Percentiles rank a stretch among this genome's conserved stretches.
Conservation (phyloP, 2,113 vertebrate species). For the Sardina pilchardus region DNA sequence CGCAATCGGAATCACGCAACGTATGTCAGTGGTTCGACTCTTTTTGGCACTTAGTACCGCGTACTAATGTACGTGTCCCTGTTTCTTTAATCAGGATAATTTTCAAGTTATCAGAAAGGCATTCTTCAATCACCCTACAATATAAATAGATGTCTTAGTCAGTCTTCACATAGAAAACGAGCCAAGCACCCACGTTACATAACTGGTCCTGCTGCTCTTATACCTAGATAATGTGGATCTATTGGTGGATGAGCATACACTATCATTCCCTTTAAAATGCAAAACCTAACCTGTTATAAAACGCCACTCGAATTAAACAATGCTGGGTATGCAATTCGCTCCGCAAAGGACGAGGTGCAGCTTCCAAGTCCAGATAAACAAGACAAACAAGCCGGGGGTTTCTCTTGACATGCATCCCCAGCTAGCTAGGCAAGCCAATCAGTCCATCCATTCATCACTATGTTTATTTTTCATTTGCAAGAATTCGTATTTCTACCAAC, state of each 20-base stretch:
- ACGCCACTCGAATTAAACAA: not conserved
- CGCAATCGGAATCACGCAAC: not conserved
- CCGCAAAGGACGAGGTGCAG: not conserved
- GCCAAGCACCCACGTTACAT: not conserved
- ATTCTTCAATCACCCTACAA: not conserved
- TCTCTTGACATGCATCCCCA: not conserved
- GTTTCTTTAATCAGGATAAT: not conserved
- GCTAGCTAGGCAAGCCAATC: not conserved
- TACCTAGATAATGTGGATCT: not conserved
- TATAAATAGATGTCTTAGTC: not conserved
- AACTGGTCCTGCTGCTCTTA: not conserved
- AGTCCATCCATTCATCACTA: not conserved
- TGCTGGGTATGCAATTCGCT: not conserved
- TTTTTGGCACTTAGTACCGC: not conserved
- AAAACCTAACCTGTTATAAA: not conserved
- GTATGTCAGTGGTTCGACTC: not conserved
- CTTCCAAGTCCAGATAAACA: not conserved
- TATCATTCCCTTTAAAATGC: not conserved
- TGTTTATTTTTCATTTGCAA: not conserved
- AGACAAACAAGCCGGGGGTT: not conserved
- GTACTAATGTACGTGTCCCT: not conserved
- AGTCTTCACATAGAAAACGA: not conserved
- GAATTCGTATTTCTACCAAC: not conserved
- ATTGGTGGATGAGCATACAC: not conserved
- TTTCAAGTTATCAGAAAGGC: not conserved